A percentile compares a stretch with the other conserved stretches of the same genome.
Conservation (phyloP, 2,888 invertebrate species). For the Vanessa cardui region DNA sequence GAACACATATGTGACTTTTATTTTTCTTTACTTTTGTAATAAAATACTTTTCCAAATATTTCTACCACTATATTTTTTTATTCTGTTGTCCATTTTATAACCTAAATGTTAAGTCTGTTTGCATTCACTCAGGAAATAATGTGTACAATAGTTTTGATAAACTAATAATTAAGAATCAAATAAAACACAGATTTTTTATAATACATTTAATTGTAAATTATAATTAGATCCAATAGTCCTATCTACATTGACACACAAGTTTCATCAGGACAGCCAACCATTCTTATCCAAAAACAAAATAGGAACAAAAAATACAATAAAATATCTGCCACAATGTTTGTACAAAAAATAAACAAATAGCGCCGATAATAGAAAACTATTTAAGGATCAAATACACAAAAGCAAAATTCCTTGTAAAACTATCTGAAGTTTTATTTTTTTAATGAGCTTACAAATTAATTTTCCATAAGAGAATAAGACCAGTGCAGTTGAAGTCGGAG, state of each 20-base stretch:
- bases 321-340: conserved; percentile 10
- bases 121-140: no score
- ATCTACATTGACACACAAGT: conserved; percentile 69
- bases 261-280: conserved; percentile 59
- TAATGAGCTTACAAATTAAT: no score
- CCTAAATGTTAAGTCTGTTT: no score
- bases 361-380: neutral
- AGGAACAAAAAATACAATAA: conserved; percentile 19
- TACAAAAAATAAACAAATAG: neutral
- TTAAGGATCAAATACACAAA: neutral
- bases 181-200: conserved; percentile 48
- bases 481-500: no score
- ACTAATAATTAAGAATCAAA: neutral
- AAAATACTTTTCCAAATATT: neutral
- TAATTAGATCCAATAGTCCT: conserved; percentile 52
- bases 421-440: no score
- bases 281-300: conserved; percentile 31
- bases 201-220: conserved; percentile 65
- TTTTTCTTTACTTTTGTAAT: no score
- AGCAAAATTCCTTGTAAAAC: no score
- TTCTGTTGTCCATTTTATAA: no score
- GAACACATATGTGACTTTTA: no score
- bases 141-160: neutral
- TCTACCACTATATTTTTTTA: neutral
- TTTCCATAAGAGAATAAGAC: no score